Evolutionary conservation across 2,113 vertebrate genomes (phyloP), one percentile per base, ranked within the genome.

Genomic region (Synodontis membranacea): DNA sequence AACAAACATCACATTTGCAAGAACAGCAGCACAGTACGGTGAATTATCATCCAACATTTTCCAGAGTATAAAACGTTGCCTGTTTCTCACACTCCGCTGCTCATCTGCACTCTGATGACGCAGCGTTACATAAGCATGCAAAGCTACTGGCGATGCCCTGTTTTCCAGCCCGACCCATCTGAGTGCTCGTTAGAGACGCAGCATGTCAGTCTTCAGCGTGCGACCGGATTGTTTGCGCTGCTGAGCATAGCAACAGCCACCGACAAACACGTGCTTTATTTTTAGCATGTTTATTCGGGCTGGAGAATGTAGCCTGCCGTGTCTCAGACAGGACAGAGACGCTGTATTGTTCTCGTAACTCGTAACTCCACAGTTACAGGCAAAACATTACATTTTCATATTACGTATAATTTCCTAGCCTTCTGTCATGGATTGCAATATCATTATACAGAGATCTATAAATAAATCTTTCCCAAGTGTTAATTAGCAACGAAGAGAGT

Each of bases 241-340:
- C 39, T 46, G 37, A 23, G 58, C 84, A 39, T 85, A 85, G 84
- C 84, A 85, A 78, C 84, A 84, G 31, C 80, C 82, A 62, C 50
- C 37, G 83, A 54, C 72, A 76, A 50, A 54, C 52, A 52, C 42
- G 5, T 23, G 28, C 34, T 81, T 52, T 84, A 87, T 89, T 89
- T 89, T 87, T 85, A 84, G 86, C 75, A 52, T 31, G 85, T 86
- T 81, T 86, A 80, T 80, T n/a, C 12, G n/a, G 46, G 50, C 60
- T 78, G 70, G 58, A 84, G 88, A 84, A 86, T 86, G 88, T 83
- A 56, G 70, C 86, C 46, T 83, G 82, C 21, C 28, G 46, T 70
- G 44, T 76, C 74, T 48, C 74, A 48, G 58, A 58, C 37, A 58
- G 64, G 9, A 83, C 46, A 34, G 64, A 39, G 23, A 83, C 19